Conservation (phyloP, 2,888 invertebrate species). For the Meloe dianella region DNA sequence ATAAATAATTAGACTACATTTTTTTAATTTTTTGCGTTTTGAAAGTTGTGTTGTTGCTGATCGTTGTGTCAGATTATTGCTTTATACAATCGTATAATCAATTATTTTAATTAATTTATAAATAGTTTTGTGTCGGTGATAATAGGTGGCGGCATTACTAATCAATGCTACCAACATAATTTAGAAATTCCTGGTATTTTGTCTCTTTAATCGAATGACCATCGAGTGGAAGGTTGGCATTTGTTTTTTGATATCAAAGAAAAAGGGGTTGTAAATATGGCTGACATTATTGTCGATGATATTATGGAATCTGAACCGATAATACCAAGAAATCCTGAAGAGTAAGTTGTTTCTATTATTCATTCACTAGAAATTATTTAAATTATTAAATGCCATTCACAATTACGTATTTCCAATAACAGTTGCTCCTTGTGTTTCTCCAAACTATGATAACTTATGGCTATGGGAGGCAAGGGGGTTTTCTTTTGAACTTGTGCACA, state of each 20-base stretch:
- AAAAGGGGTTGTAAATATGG: conserved; percentile 45
- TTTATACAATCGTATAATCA: no score
- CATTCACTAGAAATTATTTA: not conserved
- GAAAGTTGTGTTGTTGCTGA: no score
- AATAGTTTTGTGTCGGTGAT: no score
- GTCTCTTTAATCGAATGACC: not conserved
- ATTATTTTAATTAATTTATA: no score
- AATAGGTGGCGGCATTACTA: conserved; percentile 1
- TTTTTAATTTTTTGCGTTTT: no score
- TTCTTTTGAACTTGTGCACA: no score
- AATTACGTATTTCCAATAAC: no score
- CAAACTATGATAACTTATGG: no score
- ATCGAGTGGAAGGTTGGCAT: conserved; percentile 10
- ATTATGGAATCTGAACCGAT: conserved; percentile 54
- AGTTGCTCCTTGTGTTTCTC: no score
- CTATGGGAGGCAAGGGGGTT: no score
- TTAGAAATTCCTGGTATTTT: not conserved
- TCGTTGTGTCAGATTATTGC: no score
- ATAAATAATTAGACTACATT: no score
- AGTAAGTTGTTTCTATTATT: conserved; percentile 50
- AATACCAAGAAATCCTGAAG: conserved; percentile 54
- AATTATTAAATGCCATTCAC: not conserved
- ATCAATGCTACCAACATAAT: conserved; percentile 1
- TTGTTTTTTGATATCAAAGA: conserved; percentile 13
- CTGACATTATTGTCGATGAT: conserved; percentile 53